A percentile compares a stretch with the other conserved stretches of the same genome.
Evolutionary conservation across 2,113 vertebrate genomes (phyloP).

Genomic region (Emydocephalus ijimae): DNA sequence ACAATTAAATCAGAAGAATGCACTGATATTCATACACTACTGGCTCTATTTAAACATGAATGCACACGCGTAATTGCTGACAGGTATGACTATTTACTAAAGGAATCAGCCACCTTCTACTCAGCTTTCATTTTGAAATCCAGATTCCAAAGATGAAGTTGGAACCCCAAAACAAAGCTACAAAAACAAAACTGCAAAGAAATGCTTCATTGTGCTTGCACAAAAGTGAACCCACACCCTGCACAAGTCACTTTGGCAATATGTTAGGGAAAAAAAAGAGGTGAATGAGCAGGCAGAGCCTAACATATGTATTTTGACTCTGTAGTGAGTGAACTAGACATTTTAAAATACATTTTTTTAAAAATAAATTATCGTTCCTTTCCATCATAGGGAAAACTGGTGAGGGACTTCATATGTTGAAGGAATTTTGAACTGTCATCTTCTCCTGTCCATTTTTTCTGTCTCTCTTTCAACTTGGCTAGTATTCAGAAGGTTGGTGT

Average conservation of each 20-base stretch:
- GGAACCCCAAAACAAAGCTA: neutral
- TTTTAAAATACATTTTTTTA: neutral
- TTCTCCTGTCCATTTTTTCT: neutral
- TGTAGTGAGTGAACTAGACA: neutral
- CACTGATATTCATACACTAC: constrained; percentile 17
- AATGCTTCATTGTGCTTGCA: neutral
- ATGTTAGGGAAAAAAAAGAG: neutral
- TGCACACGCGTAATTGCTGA: constrained; percentile 76
- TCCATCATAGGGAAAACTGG: neutral
- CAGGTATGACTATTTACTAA: constrained; percentile 59
- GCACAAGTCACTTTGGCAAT: neutral
- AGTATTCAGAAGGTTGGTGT: neutral
- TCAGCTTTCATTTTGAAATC: neutral
- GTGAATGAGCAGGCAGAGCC: neutral
- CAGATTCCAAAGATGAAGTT: neutral
- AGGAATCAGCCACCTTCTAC: neutral
- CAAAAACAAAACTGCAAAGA: neutral
- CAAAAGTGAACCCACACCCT: neutral
- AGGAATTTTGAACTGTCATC: neutral
- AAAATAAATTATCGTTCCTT: neutral
- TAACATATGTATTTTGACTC: neutral
- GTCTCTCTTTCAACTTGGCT: neutral
- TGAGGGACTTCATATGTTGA: neutral
- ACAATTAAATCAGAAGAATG: constrained; percentile 71
- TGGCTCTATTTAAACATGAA: constrained; percentile 75